Evolutionary conservation across 2,797 vertebrate genomes (phyloP), one percentile per base, ranked within the genome.

Genomic region (Gobio occitaniae): DNA sequence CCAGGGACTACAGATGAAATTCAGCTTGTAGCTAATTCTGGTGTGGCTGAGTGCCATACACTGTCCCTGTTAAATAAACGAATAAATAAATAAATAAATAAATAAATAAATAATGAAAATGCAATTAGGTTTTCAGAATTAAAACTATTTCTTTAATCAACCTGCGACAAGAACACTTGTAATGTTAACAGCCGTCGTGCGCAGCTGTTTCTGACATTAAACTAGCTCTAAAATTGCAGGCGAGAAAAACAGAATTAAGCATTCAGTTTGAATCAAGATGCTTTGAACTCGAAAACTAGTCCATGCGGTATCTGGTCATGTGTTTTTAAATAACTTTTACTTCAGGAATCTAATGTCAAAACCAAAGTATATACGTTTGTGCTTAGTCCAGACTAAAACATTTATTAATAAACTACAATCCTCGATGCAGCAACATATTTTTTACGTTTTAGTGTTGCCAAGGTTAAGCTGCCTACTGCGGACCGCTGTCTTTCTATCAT

Each of bases 81-180:
- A 25, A 25, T 25, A 25, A 25, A 25, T 25, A 25, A 25, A 25
- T 25, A 25, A 25, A 25, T 65, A 82, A 77, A 25, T 25, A 25
- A 25, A 25, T 25, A 25, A 25, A 25, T 25, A 25, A 25, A 25
- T 65, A 82, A 77, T 82, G 54, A 69, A 84, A 77, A 86, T 50
- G 48, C 36, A 44, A 75, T 86, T 85, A 86, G 78, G 41, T 79
- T 72, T 70, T 75, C 29, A 61, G 77, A 80, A 84, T 56, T n/a
- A 8, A 78, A 88, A 70, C 82, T 38, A 79, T 76, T 84, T 82
- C 38, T 66, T 78, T 50, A 69, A 77, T 88, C 72, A 84, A 84
- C 72, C 61, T 90, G 36, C 47, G 80, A 81, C 87, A 70, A 89
- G 70, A 87, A 87, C 88, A 88, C 88, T 89, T 82, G 48, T 80